Base-by-base conservation (phyloP, 2,888 invertebrate genomes). In the Neelides folsomi region DNA sequence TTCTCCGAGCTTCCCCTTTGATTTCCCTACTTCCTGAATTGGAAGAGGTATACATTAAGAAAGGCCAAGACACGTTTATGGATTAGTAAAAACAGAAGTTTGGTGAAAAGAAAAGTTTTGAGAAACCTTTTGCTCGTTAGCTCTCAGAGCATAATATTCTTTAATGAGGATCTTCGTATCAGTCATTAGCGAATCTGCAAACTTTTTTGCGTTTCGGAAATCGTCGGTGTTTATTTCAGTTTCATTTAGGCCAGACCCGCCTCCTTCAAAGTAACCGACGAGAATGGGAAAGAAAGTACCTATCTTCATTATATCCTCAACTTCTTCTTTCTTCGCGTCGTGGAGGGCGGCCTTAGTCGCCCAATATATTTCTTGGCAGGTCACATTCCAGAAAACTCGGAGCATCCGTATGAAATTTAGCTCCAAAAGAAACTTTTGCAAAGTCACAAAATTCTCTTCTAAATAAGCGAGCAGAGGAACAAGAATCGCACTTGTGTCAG, bases 391-490 rank as follows among this genome's bases (percentile, higher is more conserved):
- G 20, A 64, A 51, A 13, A 62, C 44, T 50, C 52, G 54, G 1
- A 64, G 47, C 9, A 64, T 40, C 18, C 57, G 40, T 9, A 52
- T 49, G 42, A 63, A 63, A 49, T 59, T 63, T 16, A 50, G 34
- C 19, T 57, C 53, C 34, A 58, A 47, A 2, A 63, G 49, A 19
- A 47, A 50, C 9, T 58, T 35, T 8, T 60, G 48, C 15, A 63
- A 49, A 15, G 49, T 47, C 9, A 52, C 37, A 19, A 61, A 52
- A 42, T 63, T 60, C 9, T 54, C 55, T 34, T 60, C 61, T 38
- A 63, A 49, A 27, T 61, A 63, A 6, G 46, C 36, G 8, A 55
- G 42, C 1, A 63, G 35, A 4, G 59, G 58, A 12, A 56, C 57
- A 5, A 60, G 18, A 1, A 58, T 49, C 5, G 53, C 54, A 12